These are phyloP conservation scores for Leptonema lineaticorne DNA, from an alignment of 1,140 invertebrate genomes.

Conservation along the genomic window DNA sequence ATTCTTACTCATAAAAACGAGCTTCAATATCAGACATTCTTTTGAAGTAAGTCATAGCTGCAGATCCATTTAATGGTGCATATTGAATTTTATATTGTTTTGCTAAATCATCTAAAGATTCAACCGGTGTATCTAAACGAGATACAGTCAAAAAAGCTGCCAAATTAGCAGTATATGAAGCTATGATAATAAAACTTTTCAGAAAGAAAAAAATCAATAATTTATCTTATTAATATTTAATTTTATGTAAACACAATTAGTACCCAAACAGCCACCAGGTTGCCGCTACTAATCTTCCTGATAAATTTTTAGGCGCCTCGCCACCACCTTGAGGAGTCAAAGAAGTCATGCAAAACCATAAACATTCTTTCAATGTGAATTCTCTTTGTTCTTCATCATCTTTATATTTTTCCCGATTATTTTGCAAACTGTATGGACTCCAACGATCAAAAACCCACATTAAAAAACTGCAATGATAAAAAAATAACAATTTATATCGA, in stretches of 20 bases:
- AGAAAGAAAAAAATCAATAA: neutral
- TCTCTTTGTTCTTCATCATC: constrained; percentile 93
- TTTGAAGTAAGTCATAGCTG: constrained; percentile 91
- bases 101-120: constrained; percentile 87
- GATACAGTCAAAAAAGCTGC: constrained; percentile 94
- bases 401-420: constrained; percentile 90
- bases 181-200: constrained; percentile 86
- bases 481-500: neutral
- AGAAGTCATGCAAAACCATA: constrained; percentile 99
- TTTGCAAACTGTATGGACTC: constrained; percentile 95
- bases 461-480: constrained; percentile 72
- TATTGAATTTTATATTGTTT: constrained; percentile 97
- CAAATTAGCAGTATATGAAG: constrained; percentile 97
- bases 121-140: constrained; percentile 86
- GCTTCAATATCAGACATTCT: constrained; percentile 95
- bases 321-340: constrained; percentile 94
- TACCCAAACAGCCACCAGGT: constrained; percentile 97
- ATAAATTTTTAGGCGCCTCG: constrained; percentile 94
- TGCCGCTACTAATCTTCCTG: constrained; percentile 87
- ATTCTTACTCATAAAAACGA: constrained; percentile 84
- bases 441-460: constrained; percentile 96
- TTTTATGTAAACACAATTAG: constrained; percentile 14
- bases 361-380: constrained; percentile 93
- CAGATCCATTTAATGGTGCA: constrained; percentile 80
- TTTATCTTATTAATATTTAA: no score